A percentile compares a stretch with the other conserved stretches of the same genome.
phyloP scores from a whole-genome alignment of 2,113 vertebrate genomes.

The Atherinomorus stipes region DNA sequence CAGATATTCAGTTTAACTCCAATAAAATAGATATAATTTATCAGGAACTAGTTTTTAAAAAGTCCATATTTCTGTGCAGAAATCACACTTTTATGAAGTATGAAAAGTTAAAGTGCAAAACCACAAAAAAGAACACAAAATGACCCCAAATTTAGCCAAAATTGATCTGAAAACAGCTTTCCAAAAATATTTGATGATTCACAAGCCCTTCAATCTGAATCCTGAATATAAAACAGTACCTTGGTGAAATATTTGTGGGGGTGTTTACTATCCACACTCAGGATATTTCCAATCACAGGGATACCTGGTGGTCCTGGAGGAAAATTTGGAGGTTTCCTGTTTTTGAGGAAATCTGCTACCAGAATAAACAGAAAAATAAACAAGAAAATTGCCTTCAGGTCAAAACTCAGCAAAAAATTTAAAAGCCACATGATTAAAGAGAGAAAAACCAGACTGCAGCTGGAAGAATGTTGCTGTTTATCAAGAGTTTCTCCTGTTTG shows the following conservation, averaged over 20 bases:
- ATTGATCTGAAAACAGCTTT: too few species aligned
- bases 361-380: slow-evolving; percentile 76
- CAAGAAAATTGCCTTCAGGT: slow-evolving; percentile 70
- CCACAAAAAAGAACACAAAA: too few species aligned
- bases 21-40: too few species aligned
- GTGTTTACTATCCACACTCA: slow-evolving; percentile 62
- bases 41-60: too few species aligned
- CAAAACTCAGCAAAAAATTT: slow-evolving; percentile 61
- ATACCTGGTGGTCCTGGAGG: slow-evolving; percentile 80
- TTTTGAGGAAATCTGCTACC: slow-evolving; percentile 72
- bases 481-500: neutral
- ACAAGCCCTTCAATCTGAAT: neutral
- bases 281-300: slow-evolving; percentile 80
- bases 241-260: slow-evolving; percentile 71
- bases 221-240: slow-evolving; percentile 33
- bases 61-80: too few species aligned
- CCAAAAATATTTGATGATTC: neutral
- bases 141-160: too few species aligned
- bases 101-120: too few species aligned
- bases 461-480: fast-evolving
- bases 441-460: neutral
- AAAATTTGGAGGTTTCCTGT: slow-evolving; percentile 73
- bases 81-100: too few species aligned
- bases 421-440: slow-evolving; percentile 64
- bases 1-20: too few species aligned